These are phyloP conservation scores for Caenorhabditis briggsae DNA, from an alignment of 1,140 invertebrate species.

Conservation along the genomic window DNA sequence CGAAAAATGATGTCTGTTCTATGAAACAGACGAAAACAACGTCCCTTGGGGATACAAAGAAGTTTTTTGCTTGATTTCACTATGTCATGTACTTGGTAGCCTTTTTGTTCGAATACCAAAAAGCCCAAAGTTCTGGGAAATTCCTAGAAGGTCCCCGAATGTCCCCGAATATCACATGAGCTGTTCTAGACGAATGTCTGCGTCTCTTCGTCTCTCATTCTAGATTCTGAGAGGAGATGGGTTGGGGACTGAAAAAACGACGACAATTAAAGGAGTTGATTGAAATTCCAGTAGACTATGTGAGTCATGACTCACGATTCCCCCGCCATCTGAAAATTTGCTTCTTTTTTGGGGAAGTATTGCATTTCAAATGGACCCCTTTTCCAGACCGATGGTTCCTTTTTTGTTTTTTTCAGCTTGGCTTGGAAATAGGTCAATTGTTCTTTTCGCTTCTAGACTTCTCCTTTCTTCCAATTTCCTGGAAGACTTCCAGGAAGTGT, in stretches of 20 bases:
- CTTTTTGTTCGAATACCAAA: neutral
- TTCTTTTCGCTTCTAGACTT: neutral
- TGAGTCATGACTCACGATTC: constrained; percentile 34
- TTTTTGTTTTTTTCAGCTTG: neutral
- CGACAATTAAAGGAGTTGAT: neutral
- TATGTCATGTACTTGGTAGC: too few species aligned
- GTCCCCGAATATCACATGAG: constrained; percentile 4
- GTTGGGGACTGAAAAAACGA: neutral
- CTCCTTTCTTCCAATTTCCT: neutral
- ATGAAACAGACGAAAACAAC: neutral
- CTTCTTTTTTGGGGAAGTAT: neutral
- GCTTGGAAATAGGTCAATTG: neutral
- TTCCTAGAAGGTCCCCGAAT: too few species aligned
- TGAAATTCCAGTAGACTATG: constrained; percentile 29
- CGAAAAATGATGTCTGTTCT: neutral
- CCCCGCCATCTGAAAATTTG: constrained; percentile 17
- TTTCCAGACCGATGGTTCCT: too few species aligned
- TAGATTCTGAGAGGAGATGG: neutral
- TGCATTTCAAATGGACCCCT: constrained; percentile 31
- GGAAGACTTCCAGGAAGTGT: neutral
- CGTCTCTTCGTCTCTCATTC: constrained; percentile 5
- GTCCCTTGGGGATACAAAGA: too few species aligned
- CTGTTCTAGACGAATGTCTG: neutral
- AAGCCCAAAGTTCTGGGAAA: neutral
- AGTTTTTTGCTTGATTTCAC: too few species aligned